These are phyloP conservation scores for Numenius arquata DNA, from an alignment of 2,113 vertebrate genomes.

Conservation along the genomic window DNA sequence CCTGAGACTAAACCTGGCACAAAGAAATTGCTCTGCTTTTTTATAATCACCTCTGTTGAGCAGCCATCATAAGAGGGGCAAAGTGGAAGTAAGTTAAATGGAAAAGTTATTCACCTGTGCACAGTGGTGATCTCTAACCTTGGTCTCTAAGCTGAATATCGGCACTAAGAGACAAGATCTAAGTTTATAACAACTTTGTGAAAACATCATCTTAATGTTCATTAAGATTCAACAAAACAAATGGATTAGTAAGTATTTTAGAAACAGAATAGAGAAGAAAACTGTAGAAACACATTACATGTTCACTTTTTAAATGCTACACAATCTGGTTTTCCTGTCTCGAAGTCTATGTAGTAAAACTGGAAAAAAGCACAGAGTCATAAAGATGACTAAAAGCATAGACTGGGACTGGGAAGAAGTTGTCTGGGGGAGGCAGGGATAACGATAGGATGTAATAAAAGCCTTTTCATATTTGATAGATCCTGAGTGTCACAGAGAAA, in stretches of 20 bases:
- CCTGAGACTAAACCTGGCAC: neutral
- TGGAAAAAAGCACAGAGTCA: neutral
- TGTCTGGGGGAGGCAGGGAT: neutral
- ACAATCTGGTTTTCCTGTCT: neutral
- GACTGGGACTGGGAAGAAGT: neutral
- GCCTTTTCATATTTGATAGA: neutral
- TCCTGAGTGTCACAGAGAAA: neutral
- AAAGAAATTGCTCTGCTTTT: neutral
- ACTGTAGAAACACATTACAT: neutral
- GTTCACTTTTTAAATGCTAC: neutral
- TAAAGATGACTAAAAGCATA: neutral
- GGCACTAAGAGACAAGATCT: neutral
- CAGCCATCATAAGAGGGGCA: neutral
- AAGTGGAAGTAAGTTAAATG: neutral
- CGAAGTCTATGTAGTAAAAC: neutral
- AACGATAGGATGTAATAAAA: neutral
- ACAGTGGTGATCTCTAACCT: neutral
- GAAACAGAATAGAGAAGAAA: neutral
- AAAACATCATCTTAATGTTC: neutral
- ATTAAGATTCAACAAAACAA: neutral
- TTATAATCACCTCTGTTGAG: neutral
- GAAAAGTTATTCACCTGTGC: neutral
- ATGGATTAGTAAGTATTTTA: neutral
- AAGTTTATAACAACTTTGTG: neutral
- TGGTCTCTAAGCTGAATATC: neutral